Conservation (phyloP, 2,797 vertebrate genomes). For the Mormyrus proboscirostris region DNA sequence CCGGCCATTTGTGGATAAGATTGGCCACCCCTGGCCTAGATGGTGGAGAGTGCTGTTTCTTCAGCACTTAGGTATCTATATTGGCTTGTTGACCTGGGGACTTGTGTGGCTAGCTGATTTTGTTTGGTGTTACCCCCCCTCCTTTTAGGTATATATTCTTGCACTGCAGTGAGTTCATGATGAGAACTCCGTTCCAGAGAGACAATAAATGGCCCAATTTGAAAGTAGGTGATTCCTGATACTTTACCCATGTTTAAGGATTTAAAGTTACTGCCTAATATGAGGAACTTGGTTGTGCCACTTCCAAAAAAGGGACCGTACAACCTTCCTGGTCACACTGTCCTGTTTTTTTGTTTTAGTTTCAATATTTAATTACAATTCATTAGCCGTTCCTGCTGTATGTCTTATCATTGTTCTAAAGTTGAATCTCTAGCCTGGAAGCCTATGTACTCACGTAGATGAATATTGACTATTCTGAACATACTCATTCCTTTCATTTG, state of each 20-base stretch:
- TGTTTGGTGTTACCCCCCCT: not conserved
- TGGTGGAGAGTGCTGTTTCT: not conserved
- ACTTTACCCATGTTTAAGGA: not conserved
- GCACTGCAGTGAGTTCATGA: not conserved
- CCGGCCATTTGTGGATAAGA: no score
- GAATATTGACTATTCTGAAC: not conserved
- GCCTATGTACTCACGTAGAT: not conserved
- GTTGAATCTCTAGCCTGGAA: not conserved
- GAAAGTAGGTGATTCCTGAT: slow-evolving; percentile 11
- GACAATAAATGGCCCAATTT: slow-evolving; percentile 16
- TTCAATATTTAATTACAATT: not conserved
- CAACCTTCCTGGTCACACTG: not conserved
- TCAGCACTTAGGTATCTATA: not conserved
- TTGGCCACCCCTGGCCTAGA: not conserved
- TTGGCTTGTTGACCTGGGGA: not conserved
- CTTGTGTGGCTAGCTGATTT: not conserved
- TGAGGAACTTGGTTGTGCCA: not conserved
- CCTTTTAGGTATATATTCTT: not conserved
- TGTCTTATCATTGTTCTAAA: not conserved
- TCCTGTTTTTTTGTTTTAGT: not conserved
- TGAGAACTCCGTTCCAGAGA: not conserved
- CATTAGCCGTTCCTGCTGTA: not conserved
- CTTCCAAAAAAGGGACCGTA: not conserved
- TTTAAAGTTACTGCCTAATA: not conserved
- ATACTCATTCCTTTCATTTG: not conserved